Percentiles rank a stretch among this genome's conserved stretches.
These are phyloP conservation scores for Nymphalis c-album DNA, from an alignment of 2,888 invertebrate genomes.

Conservation along the genomic window DNA sequence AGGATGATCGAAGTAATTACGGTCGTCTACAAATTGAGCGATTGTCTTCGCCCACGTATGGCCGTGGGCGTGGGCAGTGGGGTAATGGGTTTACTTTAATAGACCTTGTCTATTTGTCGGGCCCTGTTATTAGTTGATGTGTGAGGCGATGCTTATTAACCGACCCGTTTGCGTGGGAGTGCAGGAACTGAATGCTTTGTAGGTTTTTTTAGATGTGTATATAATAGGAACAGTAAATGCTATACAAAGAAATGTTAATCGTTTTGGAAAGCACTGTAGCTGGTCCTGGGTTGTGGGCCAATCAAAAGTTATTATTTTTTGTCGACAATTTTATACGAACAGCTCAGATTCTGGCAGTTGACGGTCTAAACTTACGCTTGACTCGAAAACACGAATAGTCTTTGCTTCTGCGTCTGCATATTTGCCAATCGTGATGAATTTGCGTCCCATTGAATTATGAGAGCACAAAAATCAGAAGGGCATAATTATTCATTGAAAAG, in stretches of 20 bases:
- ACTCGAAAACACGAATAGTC: too few relatives aligned
- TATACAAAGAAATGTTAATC: not conserved
- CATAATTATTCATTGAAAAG: too few relatives aligned
- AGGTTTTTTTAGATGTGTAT: constrained; percentile 14
- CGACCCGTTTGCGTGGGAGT: constrained; percentile 25
- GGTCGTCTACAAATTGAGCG: constrained; percentile 40
- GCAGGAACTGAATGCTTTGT: constrained; percentile 14
- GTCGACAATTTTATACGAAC: too few relatives aligned
- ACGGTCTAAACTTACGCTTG: too few relatives aligned
- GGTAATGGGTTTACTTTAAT: constrained; percentile 35
- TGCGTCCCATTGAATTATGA: too few relatives aligned
- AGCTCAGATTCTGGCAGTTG: too few relatives aligned
- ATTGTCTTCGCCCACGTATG: constrained; percentile 40
- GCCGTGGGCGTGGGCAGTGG: constrained; percentile 33
- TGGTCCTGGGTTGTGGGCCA: too few relatives aligned
- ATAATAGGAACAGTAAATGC: constrained; percentile 4
- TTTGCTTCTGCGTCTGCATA: too few relatives aligned
- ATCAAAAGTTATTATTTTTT: too few relatives aligned
- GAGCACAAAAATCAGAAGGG: too few relatives aligned
- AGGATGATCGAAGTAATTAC: constrained; percentile 36
- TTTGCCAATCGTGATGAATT: too few relatives aligned
- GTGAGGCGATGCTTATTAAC: constrained; percentile 28
- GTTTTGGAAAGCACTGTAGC: not conserved
- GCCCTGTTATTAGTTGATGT: constrained; percentile 30
- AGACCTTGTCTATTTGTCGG: constrained; percentile 35